Base-by-base conservation (phyloP, 2,113 vertebrate genomes). In the Oryzias melastigma region DNA sequence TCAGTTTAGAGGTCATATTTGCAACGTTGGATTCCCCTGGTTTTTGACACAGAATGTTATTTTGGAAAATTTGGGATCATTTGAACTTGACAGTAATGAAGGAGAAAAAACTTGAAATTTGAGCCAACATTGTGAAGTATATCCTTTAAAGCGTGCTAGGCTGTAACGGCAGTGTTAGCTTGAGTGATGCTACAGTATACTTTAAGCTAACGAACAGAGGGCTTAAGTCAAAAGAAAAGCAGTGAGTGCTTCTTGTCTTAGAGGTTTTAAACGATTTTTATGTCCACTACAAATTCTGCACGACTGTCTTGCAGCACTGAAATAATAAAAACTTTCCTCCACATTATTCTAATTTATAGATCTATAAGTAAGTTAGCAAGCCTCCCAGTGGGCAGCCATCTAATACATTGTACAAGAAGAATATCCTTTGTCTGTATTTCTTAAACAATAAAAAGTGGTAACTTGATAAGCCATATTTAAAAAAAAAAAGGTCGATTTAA, bases 381-480 rank as follows among this genome's bases (percentile, higher is more conserved):
- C 82, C 82, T 77, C 60, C 35, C 65, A 49, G 62, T 58, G 60
- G 83, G 81, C 75, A 85, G 83, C 69, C 78, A 85, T 83, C 73
- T 78, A 77, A 75, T 56, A 67, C 71, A 87, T 51, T 68, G 81
- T 64, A 83, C 52, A 12, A 78, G 77, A 82, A 71, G 63, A 81
- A 73, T 73, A 74, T 68, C 74, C 59, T 81, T 77, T 84, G 82
- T 84, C 81, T 88, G 75, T 88, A 72, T 85, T 81, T 78, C 60
- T 77, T 65, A 84, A 85, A 77, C 54, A 66, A 53, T 62, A 49
- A 60, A 82, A 85, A 69, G 73, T 85, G 77, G 87, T 87, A 89
- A 87, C 85, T 81, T 71, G 78, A 90, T 86, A 93, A 93, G 92
- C 92, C 92, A 93, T 93, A 93, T 92, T 90, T 91, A 82, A 91